A percentile compares a stretch with the other conserved stretches of the same genome.
Evolutionary conservation across 1,140 invertebrate species (phyloP).

Genomic region (Acromyrmex echinatior): DNA sequence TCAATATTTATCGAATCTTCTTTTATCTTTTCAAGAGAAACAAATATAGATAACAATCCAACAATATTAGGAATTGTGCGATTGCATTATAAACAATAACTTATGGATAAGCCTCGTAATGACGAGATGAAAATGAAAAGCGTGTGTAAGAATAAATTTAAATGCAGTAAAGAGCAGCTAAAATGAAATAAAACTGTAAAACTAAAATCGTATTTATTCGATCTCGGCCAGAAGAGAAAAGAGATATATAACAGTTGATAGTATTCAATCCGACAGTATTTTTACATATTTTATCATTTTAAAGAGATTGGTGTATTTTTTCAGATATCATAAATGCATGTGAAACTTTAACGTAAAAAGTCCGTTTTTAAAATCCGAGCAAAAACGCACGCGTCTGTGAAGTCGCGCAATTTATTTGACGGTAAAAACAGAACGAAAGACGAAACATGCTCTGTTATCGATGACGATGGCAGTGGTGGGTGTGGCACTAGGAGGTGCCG

Average conservation of each 20-base stretch:
- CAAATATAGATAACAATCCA: neutral
- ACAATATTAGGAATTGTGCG: neutral
- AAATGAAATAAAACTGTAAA: neutral
- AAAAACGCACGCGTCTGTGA: neutral
- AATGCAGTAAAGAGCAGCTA: neutral
- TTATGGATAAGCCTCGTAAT: neutral
- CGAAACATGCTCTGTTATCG: slow-evolving; percentile 40
- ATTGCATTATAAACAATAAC: neutral
- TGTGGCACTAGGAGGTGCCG: slow-evolving; percentile 60
- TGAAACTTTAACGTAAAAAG: neutral
- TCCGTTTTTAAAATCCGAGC: neutral
- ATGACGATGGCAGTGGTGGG: slow-evolving; percentile 48
- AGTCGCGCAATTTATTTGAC: slow-evolving; percentile 23
- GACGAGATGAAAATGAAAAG: neutral
- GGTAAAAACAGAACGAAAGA: slow-evolving; percentile 24
- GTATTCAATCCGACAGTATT: neutral
- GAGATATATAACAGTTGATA: neutral
- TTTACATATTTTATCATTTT: neutral
- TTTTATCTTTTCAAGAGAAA: neutral
- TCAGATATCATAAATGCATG: neutral
- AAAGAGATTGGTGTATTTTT: neutral
- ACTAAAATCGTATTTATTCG: neutral
- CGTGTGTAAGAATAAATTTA: neutral
- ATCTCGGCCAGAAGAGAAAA: neutral
- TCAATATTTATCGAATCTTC: neutral